These are phyloP conservation scores for Gallinago undulata DNA, from an alignment of 2,113 vertebrate genomes.

Conservation along the genomic window DNA sequence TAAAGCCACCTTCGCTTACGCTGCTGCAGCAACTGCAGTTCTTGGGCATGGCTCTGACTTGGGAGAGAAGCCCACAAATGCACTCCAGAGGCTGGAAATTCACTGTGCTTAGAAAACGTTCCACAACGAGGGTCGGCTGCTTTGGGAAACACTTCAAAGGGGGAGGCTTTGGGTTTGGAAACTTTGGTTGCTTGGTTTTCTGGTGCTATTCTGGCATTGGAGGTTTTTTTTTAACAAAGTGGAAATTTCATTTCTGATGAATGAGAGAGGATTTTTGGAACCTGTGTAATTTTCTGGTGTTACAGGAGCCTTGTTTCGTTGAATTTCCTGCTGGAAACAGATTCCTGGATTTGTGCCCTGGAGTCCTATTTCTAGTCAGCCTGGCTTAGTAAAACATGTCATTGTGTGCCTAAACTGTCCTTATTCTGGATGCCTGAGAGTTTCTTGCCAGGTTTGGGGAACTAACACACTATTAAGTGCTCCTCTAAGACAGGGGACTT, in stretches of 20 bases:
- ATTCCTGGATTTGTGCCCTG: background rate
- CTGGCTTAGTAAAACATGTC: background rate
- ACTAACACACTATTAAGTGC: too few species aligned
- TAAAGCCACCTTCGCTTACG: too few species aligned
- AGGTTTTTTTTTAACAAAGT: background rate
- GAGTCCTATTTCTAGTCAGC: background rate
- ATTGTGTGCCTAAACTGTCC: background rate
- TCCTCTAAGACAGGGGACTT: background rate
- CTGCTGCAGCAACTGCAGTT: too few species aligned
- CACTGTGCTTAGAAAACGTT: too few species aligned
- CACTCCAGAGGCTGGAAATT: too few species aligned
- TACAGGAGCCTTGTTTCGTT: background rate
- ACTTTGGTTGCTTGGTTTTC: background rate
- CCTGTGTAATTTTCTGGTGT: background rate
- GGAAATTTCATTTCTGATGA: background rate
- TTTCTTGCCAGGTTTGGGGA: background rate
- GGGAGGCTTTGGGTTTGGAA: background rate
- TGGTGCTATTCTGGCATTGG: background rate
- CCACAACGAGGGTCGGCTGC: too few species aligned
- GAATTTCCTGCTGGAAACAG: background rate
- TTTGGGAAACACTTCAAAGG: background rate
- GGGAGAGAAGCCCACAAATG: too few species aligned
- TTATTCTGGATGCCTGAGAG: background rate
- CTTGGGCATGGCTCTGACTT: too few species aligned
- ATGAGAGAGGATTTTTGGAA: background rate